Evolutionary conservation across 2,888 invertebrate species (phyloP).

Genomic region (Carterocephalus palaemon): DNA sequence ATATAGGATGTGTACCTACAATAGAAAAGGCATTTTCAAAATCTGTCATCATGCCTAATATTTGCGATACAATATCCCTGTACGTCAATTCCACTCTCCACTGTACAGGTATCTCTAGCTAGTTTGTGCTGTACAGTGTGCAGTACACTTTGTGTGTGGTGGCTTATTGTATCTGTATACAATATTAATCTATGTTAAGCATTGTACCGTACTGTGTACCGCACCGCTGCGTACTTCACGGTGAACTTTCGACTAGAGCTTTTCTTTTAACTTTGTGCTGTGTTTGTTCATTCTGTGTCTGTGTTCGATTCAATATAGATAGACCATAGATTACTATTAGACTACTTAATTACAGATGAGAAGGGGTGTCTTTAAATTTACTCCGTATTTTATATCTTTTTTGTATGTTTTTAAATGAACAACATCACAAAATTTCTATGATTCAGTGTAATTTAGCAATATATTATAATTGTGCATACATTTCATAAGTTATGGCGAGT

Average conservation of each 20-base stretch:
- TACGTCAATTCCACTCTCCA: too few species aligned
- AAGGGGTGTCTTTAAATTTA: slow-evolving; percentile 38
- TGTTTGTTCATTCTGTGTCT: slow-evolving; percentile 1
- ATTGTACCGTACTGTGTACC: too few species aligned
- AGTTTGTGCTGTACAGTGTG: too few species aligned
- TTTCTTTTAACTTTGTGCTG: slow-evolving; percentile 14
- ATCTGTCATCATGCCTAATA: too few species aligned
- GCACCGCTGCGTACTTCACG: not conserved
- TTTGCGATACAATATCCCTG: too few species aligned
- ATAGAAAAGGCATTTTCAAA: too few species aligned
- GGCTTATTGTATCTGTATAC: too few species aligned
- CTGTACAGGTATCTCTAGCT: too few species aligned
- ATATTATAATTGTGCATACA: slow-evolving; percentile 40
- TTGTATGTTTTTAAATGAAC: slow-evolving; percentile 52
- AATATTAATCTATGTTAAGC: too few species aligned
- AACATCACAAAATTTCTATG: slow-evolving; percentile 47
- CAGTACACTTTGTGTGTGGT: too few species aligned
- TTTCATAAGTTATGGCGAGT: slow-evolving; percentile 56
- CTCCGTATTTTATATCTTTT: slow-evolving; percentile 38
- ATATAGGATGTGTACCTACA: too few species aligned
- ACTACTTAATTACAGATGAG: slow-evolving; percentile 2
- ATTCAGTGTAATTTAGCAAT: slow-evolving; percentile 37
- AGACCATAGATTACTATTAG: not conserved
- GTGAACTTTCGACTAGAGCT: slow-evolving; percentile 2
- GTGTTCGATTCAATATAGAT: not conserved